A percentile compares a stretch with the other conserved stretches of the same genome.
Evolutionary conservation across 2,888 invertebrate genomes (phyloP).

Genomic region (Zele albiditarsus): DNA sequence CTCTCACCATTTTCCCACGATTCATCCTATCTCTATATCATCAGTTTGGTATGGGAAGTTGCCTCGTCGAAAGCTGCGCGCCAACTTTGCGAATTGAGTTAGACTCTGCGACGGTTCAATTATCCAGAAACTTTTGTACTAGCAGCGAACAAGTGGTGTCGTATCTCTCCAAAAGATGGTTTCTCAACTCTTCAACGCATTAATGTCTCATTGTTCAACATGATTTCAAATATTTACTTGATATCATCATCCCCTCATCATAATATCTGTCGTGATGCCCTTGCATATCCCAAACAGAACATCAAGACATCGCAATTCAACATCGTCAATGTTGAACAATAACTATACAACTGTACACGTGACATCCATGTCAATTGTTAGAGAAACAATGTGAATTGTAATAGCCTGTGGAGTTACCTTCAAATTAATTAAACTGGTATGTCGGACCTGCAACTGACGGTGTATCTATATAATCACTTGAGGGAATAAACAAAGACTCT

Average conservation of each 20-base stretch:
- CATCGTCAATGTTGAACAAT: not conserved
- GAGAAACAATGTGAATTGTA: not conserved
- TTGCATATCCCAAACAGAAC: not conserved
- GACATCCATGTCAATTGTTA: not conserved
- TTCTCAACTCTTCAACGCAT: slow-evolving; percentile 3
- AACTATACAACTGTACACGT: not conserved
- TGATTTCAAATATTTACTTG: not conserved
- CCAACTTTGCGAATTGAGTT: slow-evolving; percentile 49
- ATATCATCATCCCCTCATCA: not conserved
- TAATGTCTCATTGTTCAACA: not conserved
- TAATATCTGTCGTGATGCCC: not conserved
- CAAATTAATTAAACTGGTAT: not conserved
- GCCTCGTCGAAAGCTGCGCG: slow-evolving; percentile 31
- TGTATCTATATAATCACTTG: slow-evolving; percentile 2
- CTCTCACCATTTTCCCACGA: slow-evolving; percentile 32
- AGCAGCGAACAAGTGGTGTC: slow-evolving; percentile 23
- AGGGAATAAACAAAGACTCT: slow-evolving; percentile 23
- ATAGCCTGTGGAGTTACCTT: not conserved
- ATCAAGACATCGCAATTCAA: not conserved
- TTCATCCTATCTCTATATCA: slow-evolving; percentile 24
- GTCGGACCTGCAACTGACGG: not conserved
- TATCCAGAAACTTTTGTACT: slow-evolving; percentile 49
- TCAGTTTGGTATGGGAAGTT: slow-evolving; percentile 19
- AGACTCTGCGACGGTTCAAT: slow-evolving; percentile 51
- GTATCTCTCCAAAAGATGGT: not conserved